These are phyloP conservation scores for Jaculus jaculus DNA, from an alignment of 2,113 vertebrate species.

Conservation along the genomic window DNA sequence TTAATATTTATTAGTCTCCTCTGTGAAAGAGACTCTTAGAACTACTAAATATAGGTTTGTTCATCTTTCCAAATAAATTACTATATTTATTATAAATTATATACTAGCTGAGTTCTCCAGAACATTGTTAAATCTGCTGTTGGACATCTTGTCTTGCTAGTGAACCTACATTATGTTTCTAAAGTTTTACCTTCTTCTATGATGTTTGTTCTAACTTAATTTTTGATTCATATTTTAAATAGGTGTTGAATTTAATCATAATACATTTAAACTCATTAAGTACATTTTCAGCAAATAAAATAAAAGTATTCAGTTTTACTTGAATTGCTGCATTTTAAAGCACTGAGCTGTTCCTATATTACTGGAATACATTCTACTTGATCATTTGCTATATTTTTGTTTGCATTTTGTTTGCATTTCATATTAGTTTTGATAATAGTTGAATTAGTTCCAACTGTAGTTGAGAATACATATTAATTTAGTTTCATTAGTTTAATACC, in stretches of 20 bases:
- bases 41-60: neutral
- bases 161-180: neutral
- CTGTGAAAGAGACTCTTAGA: neutral
- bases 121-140: neutral
- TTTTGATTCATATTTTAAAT: neutral
- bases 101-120: neutral
- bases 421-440: neutral
- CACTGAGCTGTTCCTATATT: neutral
- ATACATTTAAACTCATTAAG: neutral
- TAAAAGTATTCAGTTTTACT: neutral
- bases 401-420: neutral
- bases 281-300: neutral
- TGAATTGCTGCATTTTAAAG: neutral
- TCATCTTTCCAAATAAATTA: neutral
- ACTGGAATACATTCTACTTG: accelerated
- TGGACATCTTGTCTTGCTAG: neutral
- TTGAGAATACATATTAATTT: neutral
- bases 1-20: neutral
- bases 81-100: neutral
- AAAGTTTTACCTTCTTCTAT: neutral
- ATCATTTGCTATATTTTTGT: neutral
- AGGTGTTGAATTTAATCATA: neutral
- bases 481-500: neutral
- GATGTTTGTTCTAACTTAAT: neutral
- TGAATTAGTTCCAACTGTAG: neutral